Conservation (phyloP, 92 coral and sea anemone genomes). For the Parazoanthus swiftii region DNA sequence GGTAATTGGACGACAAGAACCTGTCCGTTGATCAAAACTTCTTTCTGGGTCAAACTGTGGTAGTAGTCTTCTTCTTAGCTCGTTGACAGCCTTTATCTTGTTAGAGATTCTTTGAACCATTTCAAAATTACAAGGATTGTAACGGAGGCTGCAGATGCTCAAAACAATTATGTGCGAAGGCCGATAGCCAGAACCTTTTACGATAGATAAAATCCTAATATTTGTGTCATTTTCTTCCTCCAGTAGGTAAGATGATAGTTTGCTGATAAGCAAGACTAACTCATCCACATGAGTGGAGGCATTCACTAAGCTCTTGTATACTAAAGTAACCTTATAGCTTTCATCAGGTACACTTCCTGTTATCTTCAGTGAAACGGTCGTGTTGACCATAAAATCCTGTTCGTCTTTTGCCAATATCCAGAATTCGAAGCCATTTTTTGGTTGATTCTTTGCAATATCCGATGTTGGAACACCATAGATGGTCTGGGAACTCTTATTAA, state of each 20-base stretch:
- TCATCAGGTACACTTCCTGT: slow-evolving; percentile 6
- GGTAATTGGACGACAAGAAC: slow-evolving; percentile 21
- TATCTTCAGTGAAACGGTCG: slow-evolving; percentile 33
- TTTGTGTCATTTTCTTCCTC: background rate
- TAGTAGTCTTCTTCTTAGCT: slow-evolving; percentile 22
- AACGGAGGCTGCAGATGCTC: slow-evolving; percentile 17
- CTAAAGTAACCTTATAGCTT: slow-evolving; percentile 33
- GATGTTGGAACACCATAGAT: slow-evolving; percentile 67
- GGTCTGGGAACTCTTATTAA: slow-evolving; percentile 60
- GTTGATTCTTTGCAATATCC: background rate
- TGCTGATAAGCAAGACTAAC: slow-evolving; percentile 2
- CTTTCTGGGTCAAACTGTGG: slow-evolving; percentile 34
- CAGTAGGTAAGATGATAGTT: slow-evolving; percentile 20
- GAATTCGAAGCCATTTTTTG: slow-evolving; percentile 17
- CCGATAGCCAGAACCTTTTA: slow-evolving; percentile 33
- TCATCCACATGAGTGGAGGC: slow-evolving; percentile 25
- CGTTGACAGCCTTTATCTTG: slow-evolving; percentile 6
- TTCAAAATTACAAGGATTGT: slow-evolving; percentile 17
- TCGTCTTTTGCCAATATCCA: slow-evolving; percentile 36
- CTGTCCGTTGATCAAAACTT: slow-evolving; percentile 31
- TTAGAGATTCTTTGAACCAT: slow-evolving; percentile 17
- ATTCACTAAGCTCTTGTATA: slow-evolving; percentile 11
- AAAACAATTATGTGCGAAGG: slow-evolving; percentile 28
- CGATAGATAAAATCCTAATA: slow-evolving; percentile 20
- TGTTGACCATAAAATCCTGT: slow-evolving; percentile 18